phyloP scores from a whole-genome alignment of 2,888 invertebrate species.

The Malacosoma neustria region DNA sequence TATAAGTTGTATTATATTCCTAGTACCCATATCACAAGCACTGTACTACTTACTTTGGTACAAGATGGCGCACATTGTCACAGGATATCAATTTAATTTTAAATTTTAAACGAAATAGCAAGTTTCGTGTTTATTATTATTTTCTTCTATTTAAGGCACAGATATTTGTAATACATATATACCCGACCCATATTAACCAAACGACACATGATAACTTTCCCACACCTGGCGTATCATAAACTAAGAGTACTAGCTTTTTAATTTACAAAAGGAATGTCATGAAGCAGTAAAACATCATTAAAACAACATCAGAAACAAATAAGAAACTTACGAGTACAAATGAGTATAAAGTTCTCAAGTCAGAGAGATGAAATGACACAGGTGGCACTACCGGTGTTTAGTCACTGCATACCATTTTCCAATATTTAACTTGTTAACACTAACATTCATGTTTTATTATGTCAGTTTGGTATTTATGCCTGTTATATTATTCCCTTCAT shows the following conservation, averaged over 20 bases:
- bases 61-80: too few species aligned
- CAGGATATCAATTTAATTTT: too few species aligned
- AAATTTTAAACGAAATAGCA: too few species aligned
- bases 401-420: conserved; percentile 31
- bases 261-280: conserved; percentile 2
- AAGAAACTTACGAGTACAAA: conserved; percentile 8
- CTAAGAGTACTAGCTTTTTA: not conserved
- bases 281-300: conserved; percentile 7
- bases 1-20: too few species aligned
- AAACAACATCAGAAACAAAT: not conserved
- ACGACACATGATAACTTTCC: too few species aligned
- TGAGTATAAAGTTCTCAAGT: conserved; percentile 11
- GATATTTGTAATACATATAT: too few species aligned
- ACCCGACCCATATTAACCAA: too few species aligned
- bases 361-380: conserved; percentile 39
- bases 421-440: conserved; percentile 20
- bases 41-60: too few species aligned
- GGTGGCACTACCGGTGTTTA: conserved; percentile 31
- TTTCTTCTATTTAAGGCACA: too few species aligned
- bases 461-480: conserved; percentile 19
- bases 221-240: too few species aligned
- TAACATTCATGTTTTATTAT: conserved; percentile 27
- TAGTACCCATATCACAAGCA: too few species aligned
- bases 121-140: too few species aligned
- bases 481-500: conserved; percentile 7